Conservation (phyloP, 2,797 vertebrate species). For the Xyrichtys novacula region DNA sequence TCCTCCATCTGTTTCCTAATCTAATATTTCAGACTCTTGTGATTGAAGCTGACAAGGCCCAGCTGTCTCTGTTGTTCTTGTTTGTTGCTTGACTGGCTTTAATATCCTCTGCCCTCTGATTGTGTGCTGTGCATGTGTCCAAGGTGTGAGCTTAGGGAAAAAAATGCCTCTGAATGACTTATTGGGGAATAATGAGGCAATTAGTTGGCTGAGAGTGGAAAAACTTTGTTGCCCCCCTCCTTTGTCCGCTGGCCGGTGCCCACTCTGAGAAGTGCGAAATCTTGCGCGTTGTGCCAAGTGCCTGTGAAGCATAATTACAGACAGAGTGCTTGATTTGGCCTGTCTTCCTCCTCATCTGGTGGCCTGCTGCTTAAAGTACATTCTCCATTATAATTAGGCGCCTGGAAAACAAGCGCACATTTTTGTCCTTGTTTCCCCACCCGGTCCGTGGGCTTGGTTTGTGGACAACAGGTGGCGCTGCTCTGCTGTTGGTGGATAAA, state of each 20-base stretch:
- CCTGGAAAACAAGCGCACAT: constrained; percentile 82
- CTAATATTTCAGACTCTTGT: constrained; percentile 64
- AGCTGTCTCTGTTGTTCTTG: constrained; percentile 76
- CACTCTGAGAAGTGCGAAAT: constrained; percentile 83
- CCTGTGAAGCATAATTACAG: constrained; percentile 87
- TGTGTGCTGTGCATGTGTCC: constrained; percentile 77
- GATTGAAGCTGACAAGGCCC: constrained; percentile 73
- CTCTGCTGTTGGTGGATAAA: constrained; percentile 47
- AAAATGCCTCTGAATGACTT: constrained; percentile 78
- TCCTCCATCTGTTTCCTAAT: constrained; percentile 55
- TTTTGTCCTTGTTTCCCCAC: constrained; percentile 58
- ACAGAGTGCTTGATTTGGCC: constrained; percentile 85
- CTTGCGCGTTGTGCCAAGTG: constrained; percentile 80
- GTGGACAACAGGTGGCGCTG: constrained; percentile 78
- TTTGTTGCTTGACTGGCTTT: constrained; percentile 81
- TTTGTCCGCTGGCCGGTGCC: constrained; percentile 70
- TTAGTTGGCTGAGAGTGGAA: constrained; percentile 82
- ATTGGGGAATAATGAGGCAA: constrained; percentile 87
- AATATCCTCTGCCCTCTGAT: constrained; percentile 73
- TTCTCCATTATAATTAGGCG: constrained; percentile 86
- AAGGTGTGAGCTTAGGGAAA: constrained; percentile 80
- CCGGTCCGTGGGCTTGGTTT: constrained; percentile 39
- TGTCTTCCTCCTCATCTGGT: constrained; percentile 89
- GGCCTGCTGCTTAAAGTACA: constrained; percentile 86
- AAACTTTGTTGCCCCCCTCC: constrained; percentile 70